Conservation (phyloP, 37 sponge, comb jelly and placozoan species). For the Corticium candelabrum region DNA sequence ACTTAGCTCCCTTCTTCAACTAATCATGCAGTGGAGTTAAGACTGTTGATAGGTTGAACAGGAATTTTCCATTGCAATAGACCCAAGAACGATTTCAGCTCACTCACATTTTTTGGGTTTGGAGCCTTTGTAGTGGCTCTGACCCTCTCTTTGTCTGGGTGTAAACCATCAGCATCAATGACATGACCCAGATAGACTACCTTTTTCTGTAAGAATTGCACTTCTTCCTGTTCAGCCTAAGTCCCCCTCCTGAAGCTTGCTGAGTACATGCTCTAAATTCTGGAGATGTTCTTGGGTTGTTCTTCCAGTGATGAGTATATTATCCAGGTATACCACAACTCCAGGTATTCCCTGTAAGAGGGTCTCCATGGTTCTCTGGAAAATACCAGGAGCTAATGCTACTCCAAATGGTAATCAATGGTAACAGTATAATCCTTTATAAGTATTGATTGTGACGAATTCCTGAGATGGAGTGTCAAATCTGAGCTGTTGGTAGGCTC, state of each 20-base stretch:
- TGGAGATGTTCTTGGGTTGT: background rate
- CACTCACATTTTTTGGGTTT: background rate
- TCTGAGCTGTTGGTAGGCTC: background rate
- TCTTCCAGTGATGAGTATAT: conserved; percentile 1
- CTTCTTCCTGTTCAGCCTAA: background rate
- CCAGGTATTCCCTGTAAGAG: background rate
- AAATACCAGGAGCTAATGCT: background rate
- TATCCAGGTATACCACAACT: background rate
- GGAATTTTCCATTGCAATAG: background rate
- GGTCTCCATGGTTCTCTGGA: background rate
- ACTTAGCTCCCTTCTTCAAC: background rate
- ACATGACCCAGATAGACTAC: background rate
- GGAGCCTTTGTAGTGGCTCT: background rate
- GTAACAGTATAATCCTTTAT: conserved; percentile 7
- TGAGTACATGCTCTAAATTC: background rate
- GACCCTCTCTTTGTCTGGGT: background rate
- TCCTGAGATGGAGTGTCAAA: background rate
- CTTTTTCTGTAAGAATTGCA: too few relatives aligned
- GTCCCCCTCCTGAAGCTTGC: background rate
- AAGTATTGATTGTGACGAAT: background rate
- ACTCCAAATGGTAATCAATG: conserved; percentile 9
- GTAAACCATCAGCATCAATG: background rate
- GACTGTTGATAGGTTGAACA: too few relatives aligned
- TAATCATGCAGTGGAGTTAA: background rate
- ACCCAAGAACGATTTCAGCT: background rate